Evolutionary conservation across 2,113 vertebrate genomes (phyloP), one percentile per base, ranked within the genome.

Genomic region (Anoura caudifer): DNA sequence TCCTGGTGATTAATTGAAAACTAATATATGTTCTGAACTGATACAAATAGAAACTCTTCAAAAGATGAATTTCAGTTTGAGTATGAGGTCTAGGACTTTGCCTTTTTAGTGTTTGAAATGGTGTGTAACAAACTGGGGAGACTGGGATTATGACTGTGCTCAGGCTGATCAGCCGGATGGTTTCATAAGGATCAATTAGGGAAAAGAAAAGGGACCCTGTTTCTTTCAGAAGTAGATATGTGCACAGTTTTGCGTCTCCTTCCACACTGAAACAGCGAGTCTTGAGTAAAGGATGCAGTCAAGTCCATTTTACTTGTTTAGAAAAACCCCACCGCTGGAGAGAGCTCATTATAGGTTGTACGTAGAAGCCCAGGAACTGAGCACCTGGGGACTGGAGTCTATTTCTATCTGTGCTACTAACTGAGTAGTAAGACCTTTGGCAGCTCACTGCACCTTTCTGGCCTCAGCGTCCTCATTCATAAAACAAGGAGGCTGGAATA

Each of bases 331-430:
- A 93, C 16, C 52, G 19, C 22, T 0, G 3, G 28, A 11, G 56
- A 54, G 13, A 65, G 41, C 17, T n/a, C 73, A 4, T 26, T 33
- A 43, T n/a, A 79, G 13, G 50, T 28, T 67, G 36, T n/a, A 17
- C 67, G 61, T 19, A 69, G 63, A 77, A 94, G 43, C 12, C 28
- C 0, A 2, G 33, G 67, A 72, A 22, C 7, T 69, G 45, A 90
- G 80, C 70, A 72, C 69, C 56, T 76, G 41, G 75, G 92, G 54
- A 31, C 52, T 90, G 41, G 43, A 96, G 52, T 91, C 96, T 97
- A 97, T 97, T 97, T 97, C 96, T 90, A 97, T 93, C 86, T 69
- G 69, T n/a, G 67, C 96, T 96, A 85, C 91, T 94, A 96, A 93
- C 89, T 16, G 7, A 96, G 89, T 82, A 81, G 91, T 79, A 92